Percentiles rank a stretch among this genome's conserved stretches.
Evolutionary conservation across 1,140 invertebrate genomes (phyloP).

Genomic region (Dreissena rostriformis): DNA sequence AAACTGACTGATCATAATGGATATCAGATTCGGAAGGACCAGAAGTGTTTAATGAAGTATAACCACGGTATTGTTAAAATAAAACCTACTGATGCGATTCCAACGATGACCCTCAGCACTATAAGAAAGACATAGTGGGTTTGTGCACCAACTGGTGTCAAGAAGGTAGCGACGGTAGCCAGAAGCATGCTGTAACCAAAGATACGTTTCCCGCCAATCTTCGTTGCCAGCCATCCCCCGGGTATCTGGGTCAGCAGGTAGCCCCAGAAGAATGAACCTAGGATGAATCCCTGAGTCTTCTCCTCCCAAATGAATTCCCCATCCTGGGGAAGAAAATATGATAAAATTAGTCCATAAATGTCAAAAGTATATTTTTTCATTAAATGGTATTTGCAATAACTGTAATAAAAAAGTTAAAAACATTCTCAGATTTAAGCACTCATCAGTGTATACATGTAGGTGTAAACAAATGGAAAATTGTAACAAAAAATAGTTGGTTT

Average conservation of each 20-base stretch:
- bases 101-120: constrained; percentile 75
- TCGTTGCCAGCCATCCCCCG: constrained; percentile 79
- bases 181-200: constrained; percentile 72
- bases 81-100: constrained; percentile 77
- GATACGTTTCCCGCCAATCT: constrained; percentile 79
- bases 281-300: constrained; percentile 76
- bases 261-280: constrained; percentile 81
- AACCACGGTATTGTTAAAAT: no score
- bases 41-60: no score
- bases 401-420: no score
- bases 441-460: no score
- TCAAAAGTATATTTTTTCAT: no score
- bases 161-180: constrained; percentile 70
- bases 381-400: no score
- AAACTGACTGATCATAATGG: no score
- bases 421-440: no score
- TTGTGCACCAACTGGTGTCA: constrained; percentile 76
- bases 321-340: constrained; percentile 65
- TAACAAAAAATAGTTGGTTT: no score
- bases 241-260: constrained; percentile 81
- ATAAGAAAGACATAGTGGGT: constrained; percentile 73
- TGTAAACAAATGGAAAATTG: no score
- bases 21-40: no score
- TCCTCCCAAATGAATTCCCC: constrained; percentile 80
- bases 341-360: no score